Evolutionary conservation across 64 coral and sea anemone genomes (phyloP).

Genomic region (Dendronephthya gigantea): DNA sequence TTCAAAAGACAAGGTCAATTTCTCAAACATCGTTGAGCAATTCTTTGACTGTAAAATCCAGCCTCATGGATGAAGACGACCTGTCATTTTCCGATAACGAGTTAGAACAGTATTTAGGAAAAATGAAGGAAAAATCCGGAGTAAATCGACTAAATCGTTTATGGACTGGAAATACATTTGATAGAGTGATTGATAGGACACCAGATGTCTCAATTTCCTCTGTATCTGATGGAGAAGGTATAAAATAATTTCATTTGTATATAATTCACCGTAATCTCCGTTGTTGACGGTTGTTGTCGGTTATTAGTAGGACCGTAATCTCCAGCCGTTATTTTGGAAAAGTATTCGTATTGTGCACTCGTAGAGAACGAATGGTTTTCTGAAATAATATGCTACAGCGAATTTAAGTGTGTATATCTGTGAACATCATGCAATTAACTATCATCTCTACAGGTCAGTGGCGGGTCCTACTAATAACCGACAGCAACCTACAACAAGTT

Average conservation of each 20-base stretch:
- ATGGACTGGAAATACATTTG: conserved; percentile 52
- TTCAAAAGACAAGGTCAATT: conserved; percentile 44
- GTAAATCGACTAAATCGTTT: conserved; percentile 41
- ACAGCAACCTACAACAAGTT: too few relatives aligned
- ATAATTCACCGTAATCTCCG: too few relatives aligned
- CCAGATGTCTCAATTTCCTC: conserved; percentile 68
- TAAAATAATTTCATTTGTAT: too few relatives aligned
- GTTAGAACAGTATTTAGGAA: conserved; percentile 53
- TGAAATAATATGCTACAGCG: too few relatives aligned
- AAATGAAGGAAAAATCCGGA: conserved; percentile 62
- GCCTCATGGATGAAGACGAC: conserved; percentile 49
- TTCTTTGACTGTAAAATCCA: conserved; percentile 27
- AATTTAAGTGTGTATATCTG: too few relatives aligned
- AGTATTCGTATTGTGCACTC: too few relatives aligned
- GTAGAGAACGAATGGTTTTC: too few relatives aligned
- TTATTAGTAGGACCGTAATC: too few relatives aligned
- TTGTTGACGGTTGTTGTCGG: background rate
- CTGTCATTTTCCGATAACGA: conserved; percentile 47
- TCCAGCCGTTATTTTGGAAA: too few relatives aligned
- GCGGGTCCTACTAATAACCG: too few relatives aligned
- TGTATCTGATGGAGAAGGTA: conserved; percentile 29
- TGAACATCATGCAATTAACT: too few relatives aligned
- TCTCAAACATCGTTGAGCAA: conserved; percentile 44
- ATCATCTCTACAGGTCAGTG: too few relatives aligned
- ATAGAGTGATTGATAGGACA: conserved; percentile 51